Base-by-base conservation (phyloP, 2,113 vertebrate genomes). In the Chloroceryle aenea region DNA sequence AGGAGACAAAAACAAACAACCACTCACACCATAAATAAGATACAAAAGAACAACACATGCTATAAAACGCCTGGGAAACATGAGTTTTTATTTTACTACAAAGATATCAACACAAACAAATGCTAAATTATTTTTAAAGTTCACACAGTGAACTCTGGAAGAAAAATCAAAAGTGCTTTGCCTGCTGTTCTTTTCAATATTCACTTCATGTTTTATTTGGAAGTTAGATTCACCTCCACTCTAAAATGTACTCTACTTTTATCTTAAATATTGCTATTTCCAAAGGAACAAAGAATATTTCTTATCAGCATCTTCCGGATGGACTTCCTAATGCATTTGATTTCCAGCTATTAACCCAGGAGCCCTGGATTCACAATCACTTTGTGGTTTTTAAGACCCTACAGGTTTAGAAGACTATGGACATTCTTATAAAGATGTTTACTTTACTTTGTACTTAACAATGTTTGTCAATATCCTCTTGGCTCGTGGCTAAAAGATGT, bases 311-410 rank as follows among this genome's bases (percentile, higher is more conserved):
- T 89, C 83, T 97, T 95, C 95, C 97, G 91, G 90, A 96, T 90
- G 96, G 88, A 96, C 80, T 96, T 98, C 97, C 97, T 97, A 95
- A 94, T 73, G 91, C 93, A 66, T 97, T 97, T 98, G 94, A 95
- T 96, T 97, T 76, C 77, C 91, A 97, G 92, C 97, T 97, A 98
- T 98, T 98, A 98, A 98, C 98, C 98, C 84, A 86, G 82, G 55
- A 97, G 93, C 97, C 95, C 96, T 82, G 10, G 5, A 67, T 48
- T 84, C 75, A n/a, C 93, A 92, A 77, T 82, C 89, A 62, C 88
- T 96, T 88, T 83, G 93, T 93, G 93, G 63, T 92, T 92, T 91
- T 85, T 66, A 87, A 83, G 91, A 42, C 67, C 62, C 85, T 74
- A 34, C 67, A 83, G 89, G 73, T 97, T 93, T 55, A 78, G 29